Percentiles rank a stretch among this genome's conserved stretches.
These are phyloP conservation scores for Sapayoa aenigma DNA, from an alignment of 2,113 vertebrate species.

Conservation along the genomic window DNA sequence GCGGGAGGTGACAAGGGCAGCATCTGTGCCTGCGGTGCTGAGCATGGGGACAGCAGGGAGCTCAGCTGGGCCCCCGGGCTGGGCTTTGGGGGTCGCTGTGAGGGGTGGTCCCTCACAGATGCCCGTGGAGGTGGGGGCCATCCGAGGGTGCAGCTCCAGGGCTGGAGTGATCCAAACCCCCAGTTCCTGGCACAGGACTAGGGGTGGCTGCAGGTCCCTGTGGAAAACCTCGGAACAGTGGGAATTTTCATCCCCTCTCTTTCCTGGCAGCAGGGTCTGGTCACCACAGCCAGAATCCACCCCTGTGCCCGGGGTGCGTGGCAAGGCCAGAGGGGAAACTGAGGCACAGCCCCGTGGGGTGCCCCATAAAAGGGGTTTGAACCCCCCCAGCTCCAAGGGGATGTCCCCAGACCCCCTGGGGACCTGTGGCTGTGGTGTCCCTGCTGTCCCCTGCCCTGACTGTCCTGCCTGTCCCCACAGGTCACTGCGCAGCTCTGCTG, in stretches of 20 bases:
- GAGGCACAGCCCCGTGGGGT: neutral
- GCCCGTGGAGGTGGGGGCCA: neutral
- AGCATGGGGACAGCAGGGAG: neutral
- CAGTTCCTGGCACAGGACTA: rapidly evolving
- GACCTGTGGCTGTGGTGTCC: neutral
- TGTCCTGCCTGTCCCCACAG: neutral
- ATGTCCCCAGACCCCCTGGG: neutral
- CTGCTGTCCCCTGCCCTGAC: neutral
- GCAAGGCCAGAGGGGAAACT: neutral
- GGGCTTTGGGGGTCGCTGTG: neutral
- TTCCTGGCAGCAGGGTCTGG: neutral
- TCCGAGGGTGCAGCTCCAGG: rapidly evolving
- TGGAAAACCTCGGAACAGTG: rapidly evolving
- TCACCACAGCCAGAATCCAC: neutral
- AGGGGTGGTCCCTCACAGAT: neutral
- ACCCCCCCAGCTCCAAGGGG: neutral
- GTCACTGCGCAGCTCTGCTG: neutral
- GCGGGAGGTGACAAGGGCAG: neutral
- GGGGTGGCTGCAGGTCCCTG: neutral
- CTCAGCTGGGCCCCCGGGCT: neutral
- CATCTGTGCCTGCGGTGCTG: neutral
- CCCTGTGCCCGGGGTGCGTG: neutral
- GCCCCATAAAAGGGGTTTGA: neutral
- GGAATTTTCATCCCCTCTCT: neutral
- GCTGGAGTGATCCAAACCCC: neutral